Evolutionary conservation across 2,113 vertebrate species (phyloP).

Genomic region (Megaceryle torquata): DNA sequence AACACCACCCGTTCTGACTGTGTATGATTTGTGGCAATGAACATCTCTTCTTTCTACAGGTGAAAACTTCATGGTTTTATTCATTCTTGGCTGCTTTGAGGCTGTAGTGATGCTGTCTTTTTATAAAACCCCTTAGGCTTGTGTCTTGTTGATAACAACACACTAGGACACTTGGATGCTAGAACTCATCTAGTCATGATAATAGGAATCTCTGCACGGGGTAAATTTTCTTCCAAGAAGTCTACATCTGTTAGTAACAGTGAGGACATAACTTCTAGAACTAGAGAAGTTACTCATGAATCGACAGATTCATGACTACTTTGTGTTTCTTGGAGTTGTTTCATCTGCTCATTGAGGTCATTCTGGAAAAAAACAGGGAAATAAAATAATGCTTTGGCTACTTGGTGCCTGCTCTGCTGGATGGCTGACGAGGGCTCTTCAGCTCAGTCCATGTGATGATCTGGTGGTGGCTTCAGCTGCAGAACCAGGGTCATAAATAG

Average conservation of each 20-base stretch:
- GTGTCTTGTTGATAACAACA: background rate
- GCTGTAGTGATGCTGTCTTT: background rate
- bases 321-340: background rate
- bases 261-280: background rate
- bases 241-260: background rate
- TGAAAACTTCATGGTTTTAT: background rate
- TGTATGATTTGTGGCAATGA: accelerated
- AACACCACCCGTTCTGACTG: background rate
- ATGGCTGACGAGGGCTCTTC: background rate
- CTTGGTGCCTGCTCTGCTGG: background rate
- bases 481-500: background rate
- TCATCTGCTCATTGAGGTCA: background rate
- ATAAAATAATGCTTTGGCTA: background rate
- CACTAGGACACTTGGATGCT: background rate
- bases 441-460: background rate
- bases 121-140: background rate
- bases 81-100: background rate
- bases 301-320: too few relatives aligned
- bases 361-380: background rate
- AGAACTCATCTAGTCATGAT: background rate
- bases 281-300: background rate
- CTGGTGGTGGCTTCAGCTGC: background rate
- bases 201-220: background rate
- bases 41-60: background rate
- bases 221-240: background rate